Conservation (phyloP, 1,140 invertebrate genomes). For the Drosophila cardini region DNA sequence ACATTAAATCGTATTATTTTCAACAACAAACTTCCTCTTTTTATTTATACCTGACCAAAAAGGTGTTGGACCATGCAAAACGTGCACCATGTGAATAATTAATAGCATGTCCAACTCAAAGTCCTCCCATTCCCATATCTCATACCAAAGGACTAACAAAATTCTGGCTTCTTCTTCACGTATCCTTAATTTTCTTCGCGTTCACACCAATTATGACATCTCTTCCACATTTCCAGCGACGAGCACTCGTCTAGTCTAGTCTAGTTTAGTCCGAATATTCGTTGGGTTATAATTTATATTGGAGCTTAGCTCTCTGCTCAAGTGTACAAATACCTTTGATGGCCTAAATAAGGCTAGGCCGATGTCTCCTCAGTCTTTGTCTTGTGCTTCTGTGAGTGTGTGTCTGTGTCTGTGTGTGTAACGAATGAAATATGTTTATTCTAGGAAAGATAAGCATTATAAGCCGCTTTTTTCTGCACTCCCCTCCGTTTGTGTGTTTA, state of each 20-base stretch:
- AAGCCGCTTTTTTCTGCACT: conserved; percentile 2
- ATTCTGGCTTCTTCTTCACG: conserved; percentile 27
- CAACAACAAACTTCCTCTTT: conserved; percentile 34
- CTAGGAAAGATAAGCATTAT: conserved; percentile 6
- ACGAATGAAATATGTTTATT: conserved; percentile 23
- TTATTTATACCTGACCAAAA: conserved; percentile 21
- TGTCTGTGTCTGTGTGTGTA: conserved; percentile 10
- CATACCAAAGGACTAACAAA: background rate
- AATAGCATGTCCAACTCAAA: conserved; percentile 40
- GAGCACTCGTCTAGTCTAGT: background rate
- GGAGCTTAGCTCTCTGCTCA: conserved; percentile 15
- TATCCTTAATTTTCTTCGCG: conserved; percentile 42
- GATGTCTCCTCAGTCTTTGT: too few species aligned
- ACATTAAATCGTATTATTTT: conserved; percentile 79
- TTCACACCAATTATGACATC: conserved; percentile 38
- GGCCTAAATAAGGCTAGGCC: background rate
- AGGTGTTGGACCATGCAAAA: conserved; percentile 52
- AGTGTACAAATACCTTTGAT: conserved; percentile 20
- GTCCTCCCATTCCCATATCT: background rate
- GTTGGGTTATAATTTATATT: conserved; percentile 14
- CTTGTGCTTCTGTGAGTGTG: background rate
- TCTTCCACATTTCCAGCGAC: background rate
- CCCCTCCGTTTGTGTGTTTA: conserved; percentile 6
- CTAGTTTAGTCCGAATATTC: conserved; percentile 1
- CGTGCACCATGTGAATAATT: conserved; percentile 72